Evolutionary conservation across 1,140 invertebrate species (phyloP).

Genomic region (Penaeus indicus): DNA sequence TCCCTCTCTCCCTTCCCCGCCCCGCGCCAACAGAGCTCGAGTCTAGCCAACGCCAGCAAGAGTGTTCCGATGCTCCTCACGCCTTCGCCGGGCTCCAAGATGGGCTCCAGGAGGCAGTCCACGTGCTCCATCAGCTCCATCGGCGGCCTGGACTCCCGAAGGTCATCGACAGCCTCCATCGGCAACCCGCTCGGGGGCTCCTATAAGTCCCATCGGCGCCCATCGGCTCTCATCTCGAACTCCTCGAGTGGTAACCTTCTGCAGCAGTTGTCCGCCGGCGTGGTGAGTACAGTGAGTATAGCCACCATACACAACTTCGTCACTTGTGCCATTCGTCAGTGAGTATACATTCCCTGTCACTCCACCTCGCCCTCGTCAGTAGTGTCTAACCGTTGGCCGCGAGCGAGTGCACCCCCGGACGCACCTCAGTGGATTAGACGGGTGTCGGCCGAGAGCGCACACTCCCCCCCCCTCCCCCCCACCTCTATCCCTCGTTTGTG

Average conservation of each 20-base stretch:
- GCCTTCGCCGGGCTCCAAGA: conserved; percentile 85
- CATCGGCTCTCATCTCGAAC: conserved; percentile 64
- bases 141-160: conserved; percentile 59
- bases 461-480: no score
- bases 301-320: conserved; percentile 77
- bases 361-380: no score
- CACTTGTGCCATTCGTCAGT: conserved; percentile 75
- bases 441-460: no score
- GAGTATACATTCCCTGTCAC: conserved; percentile 78
- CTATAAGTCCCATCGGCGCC: conserved; percentile 77
- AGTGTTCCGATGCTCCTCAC: conserved; percentile 87
- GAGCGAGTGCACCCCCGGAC: no score
- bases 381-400: no score
- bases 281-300: conserved; percentile 84
- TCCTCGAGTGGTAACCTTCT: conserved; percentile 74
- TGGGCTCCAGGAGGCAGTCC: conserved; percentile 82
- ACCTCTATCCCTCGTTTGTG: no score
- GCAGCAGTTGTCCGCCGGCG: conserved; percentile 87
- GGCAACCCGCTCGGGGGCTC: conserved; percentile 70
- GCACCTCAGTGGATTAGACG: no score
- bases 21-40: conserved; percentile 70
- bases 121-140: conserved; percentile 66
- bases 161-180: conserved; percentile 68
- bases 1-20: background rate
- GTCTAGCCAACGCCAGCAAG: conserved; percentile 88